Evolutionary conservation across 2,888 invertebrate genomes (phyloP).

Genomic region (Polydesmus complanatus): DNA sequence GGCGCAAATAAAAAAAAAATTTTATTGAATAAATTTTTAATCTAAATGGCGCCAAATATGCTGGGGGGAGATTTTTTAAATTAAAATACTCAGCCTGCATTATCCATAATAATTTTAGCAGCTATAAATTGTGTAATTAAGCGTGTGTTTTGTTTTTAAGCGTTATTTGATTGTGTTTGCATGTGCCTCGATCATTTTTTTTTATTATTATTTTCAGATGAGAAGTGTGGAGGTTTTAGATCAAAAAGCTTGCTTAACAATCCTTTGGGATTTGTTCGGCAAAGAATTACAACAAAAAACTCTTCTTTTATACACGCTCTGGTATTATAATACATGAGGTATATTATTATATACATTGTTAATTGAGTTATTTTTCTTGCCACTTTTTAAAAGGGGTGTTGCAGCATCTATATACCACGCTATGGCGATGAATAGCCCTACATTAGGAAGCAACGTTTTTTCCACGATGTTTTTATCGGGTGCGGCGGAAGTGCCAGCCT

Average conservation of each 20-base stretch:
- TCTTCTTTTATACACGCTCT: neutral
- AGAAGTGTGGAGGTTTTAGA: constrained; percentile 2
- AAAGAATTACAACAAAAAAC: neutral
- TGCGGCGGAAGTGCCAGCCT: neutral
- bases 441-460: neutral
- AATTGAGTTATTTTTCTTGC: neutral
- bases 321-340: neutral
- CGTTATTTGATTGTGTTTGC: no score
- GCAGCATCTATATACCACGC: neutral
- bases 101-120: no score
- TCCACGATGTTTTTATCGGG: constrained; percentile 3
- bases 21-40: no score
- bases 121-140: no score
- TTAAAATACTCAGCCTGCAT: no score
- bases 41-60: no score
- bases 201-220: no score
- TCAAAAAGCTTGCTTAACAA: neutral
- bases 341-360: neutral
- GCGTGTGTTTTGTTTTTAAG: no score
- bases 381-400: neutral
- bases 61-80: no score
- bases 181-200: no score
- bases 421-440: neutral
- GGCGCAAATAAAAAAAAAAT: no score
- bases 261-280: neutral